phyloP scores from a whole-genome alignment of 2,113 vertebrate species.

The Pelmatolapia mariae region DNA sequence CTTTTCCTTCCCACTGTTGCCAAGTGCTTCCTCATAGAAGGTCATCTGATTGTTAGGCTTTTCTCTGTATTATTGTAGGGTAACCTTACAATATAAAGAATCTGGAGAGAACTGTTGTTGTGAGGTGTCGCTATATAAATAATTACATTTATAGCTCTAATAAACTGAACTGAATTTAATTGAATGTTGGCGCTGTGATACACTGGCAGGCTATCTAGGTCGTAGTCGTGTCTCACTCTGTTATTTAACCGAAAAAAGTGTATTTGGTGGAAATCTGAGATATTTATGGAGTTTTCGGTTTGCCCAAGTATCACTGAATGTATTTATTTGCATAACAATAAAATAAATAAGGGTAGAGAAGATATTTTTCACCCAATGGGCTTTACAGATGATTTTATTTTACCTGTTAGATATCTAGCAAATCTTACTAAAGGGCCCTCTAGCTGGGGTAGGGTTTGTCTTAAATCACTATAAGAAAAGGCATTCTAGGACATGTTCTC shows the following conservation, averaged over 20 bases:
- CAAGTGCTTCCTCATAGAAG: neutral
- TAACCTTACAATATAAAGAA: neutral
- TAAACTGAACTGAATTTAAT: neutral
- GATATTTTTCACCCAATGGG: neutral
- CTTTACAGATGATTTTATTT: neutral
- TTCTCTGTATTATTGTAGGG: neutral
- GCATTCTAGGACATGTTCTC: neutral
- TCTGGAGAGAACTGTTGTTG: neutral
- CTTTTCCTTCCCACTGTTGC: neutral
- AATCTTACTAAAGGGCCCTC: neutral
- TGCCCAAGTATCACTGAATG: neutral
- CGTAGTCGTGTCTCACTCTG: fast-evolving
- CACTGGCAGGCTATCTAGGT: neutral
- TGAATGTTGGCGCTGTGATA: neutral
- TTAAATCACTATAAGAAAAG: neutral
- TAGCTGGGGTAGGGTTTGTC: neutral
- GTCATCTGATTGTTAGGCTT: neutral
- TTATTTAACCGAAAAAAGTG: neutral
- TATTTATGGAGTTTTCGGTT: neutral
- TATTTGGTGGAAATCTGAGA: fast-evolving
- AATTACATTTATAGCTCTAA: neutral
- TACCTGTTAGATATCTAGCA: neutral
- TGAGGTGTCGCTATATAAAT: neutral
- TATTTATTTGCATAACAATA: neutral
- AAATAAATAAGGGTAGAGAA: neutral